Evolutionary conservation across 2,888 invertebrate genomes (phyloP), one percentile per base, ranked within the genome.

Genomic region (Lasius fuliginosus): DNA sequence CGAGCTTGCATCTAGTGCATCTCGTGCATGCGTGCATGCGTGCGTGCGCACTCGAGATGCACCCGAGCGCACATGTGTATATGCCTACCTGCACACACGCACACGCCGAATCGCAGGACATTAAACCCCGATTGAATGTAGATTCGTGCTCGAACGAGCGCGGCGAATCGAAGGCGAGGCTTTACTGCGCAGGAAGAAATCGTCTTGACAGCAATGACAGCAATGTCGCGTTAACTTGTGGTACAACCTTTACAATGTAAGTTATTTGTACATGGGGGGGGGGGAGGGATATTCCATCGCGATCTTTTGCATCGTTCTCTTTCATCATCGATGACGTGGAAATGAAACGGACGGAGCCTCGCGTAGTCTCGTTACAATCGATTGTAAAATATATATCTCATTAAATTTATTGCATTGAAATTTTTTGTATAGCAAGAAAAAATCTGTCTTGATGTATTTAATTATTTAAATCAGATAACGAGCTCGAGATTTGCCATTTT

Each of bases 81-180:
- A 30, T 11, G 40, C 36, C 11, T 60, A 81, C 73, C 60, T 60
- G 73, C 68, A 71, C 71, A 73, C 73, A 68, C 30, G n/a, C 30
- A 33, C 42, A 60, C 11, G 79, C 79, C 74, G 76, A 87, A 89
- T 89, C 82, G 87, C 58, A 9, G 58, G 53, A 49, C 73, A 77
- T 89, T 83, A 83, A 83, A 67, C 53, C 53, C 30, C 23, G 68
- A 18, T 33, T 60, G 73, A 81, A 76, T 83, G 62, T 36, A 73
- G 79, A 74, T 71, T 58, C 49, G 65, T 33, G 64, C 46, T 67
- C 56, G 60, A 79, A 79, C 18, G 79, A 79, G 46, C 23, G 60
- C 42, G 33, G 60, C 60, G 46, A 81, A 81, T 81, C 79, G 79
- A 73, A 81, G 79, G 60, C 73, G 60, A 73, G 33, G 71, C 58